phyloP scores from a whole-genome alignment of 1,140 invertebrate genomes.

The Caerostris darwini region DNA sequence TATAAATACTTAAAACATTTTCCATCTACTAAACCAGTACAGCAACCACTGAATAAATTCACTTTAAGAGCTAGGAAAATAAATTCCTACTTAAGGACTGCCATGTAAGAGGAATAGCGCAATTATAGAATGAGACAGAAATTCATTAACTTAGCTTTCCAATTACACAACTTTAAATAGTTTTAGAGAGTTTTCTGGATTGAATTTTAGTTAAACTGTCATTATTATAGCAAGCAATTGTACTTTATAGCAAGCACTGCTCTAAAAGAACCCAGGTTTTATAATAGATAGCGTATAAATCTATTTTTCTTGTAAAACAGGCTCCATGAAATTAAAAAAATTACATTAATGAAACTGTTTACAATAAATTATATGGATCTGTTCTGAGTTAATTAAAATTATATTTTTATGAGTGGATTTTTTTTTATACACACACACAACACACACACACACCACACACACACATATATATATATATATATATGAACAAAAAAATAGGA shows the following conservation, averaged over 20 bases:
- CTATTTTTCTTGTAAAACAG: no score
- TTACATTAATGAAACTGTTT: no score
- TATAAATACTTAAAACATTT: not conserved
- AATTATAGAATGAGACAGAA: constrained; percentile 7
- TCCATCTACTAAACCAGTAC: not conserved
- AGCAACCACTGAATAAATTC: not conserved
- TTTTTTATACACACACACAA: no score
- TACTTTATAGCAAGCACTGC: not conserved
- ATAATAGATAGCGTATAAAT: not conserved
- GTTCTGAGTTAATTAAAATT: no score
- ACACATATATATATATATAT: no score
- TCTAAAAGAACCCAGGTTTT: not conserved
- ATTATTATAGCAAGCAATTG: not conserved
- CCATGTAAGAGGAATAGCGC: constrained; percentile 27
- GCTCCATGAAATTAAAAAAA: no score
- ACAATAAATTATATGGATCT: no score
- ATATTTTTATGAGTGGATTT: no score
- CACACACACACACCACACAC: no score
- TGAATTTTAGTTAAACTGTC: not conserved
- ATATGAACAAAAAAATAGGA: no score
- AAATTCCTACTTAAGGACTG: not conserved
- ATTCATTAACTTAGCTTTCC: constrained; percentile 18
- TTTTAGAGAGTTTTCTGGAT: not conserved
- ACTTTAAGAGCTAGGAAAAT: not conserved
- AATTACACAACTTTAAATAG: not conserved